Evolutionary conservation across 2,888 invertebrate genomes (phyloP).

Genomic region (Acleris emargana): DNA sequence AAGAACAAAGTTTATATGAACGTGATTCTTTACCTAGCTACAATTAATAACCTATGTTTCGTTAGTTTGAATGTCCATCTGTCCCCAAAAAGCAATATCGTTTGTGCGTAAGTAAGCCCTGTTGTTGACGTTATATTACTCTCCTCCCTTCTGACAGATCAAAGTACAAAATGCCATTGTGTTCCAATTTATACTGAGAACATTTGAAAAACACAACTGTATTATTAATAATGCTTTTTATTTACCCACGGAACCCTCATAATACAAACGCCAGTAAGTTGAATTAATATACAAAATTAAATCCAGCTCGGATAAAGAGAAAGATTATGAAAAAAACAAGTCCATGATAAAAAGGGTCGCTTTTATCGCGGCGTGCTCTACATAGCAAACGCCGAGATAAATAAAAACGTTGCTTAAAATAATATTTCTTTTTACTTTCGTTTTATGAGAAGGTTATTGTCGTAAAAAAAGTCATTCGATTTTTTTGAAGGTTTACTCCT

Average conservation of each 20-base stretch:
- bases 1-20: too few species aligned
- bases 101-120: background rate
- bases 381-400: constrained; percentile 23
- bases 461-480: constrained; percentile 9
- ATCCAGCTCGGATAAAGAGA: constrained; percentile 15
- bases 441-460: constrained; percentile 11
- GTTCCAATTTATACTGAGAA: background rate
- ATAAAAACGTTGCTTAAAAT: constrained; percentile 23
- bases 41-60: too few species aligned
- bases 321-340: constrained; percentile 27
- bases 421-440: constrained; percentile 29
- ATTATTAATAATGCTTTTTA: background rate
- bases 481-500: constrained; percentile 14
- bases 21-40: too few species aligned
- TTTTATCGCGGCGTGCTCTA: constrained; percentile 26
- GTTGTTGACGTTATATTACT: background rate
- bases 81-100: too few species aligned
- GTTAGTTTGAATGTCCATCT: too few species aligned
- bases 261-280: constrained; percentile 4
- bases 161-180: background rate
- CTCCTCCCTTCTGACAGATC: background rate
- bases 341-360: constrained; percentile 26
- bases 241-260: constrained; percentile 1
- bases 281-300: constrained; percentile 32
- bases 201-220: background rate